Conservation (phyloP, 2,888 invertebrate genomes). For the Meganola albula region DNA sequence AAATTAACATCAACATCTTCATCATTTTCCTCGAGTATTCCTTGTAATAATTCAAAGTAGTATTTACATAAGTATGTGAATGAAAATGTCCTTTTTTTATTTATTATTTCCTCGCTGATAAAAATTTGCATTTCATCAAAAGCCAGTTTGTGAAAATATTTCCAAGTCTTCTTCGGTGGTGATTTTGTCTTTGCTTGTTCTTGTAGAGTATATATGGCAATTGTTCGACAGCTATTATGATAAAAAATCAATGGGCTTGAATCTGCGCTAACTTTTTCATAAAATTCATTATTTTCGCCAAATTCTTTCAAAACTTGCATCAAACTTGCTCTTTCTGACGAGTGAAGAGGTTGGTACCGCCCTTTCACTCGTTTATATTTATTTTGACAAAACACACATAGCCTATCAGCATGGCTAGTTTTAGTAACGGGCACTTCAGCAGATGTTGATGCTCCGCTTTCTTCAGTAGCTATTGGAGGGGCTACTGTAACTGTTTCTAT, state of each 20-base stretch:
- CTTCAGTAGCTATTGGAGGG: constrained; percentile 11
- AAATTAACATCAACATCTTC: neutral
- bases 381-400: constrained; percentile 11
- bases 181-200: constrained; percentile 6
- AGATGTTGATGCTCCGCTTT: constrained; percentile 13
- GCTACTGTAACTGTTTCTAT: constrained; percentile 9
- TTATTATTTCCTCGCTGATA: neutral
- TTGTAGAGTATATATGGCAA: constrained; percentile 8
- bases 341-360: constrained; percentile 10
- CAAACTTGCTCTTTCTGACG: constrained; percentile 10
- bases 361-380: constrained; percentile 10
- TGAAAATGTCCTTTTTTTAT: neutral
- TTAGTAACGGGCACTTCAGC: constrained; percentile 9
- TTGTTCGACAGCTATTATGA: constrained; percentile 9
- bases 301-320: constrained; percentile 10
- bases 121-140: constrained; percentile 8
- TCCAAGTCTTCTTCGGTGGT: constrained; percentile 9
- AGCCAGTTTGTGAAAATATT: constrained; percentile 10
- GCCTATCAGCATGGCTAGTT: constrained; percentile 7
- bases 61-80: neutral
- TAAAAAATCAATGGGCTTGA: constrained; percentile 6
- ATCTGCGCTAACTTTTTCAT: constrained; percentile 8
- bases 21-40: neutral
- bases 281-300: constrained; percentile 13
- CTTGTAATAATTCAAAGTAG: neutral